Evolutionary conservation across 2,797 vertebrate species (phyloP), one percentile per base, ranked within the genome.

Genomic region (Periparus ater): DNA sequence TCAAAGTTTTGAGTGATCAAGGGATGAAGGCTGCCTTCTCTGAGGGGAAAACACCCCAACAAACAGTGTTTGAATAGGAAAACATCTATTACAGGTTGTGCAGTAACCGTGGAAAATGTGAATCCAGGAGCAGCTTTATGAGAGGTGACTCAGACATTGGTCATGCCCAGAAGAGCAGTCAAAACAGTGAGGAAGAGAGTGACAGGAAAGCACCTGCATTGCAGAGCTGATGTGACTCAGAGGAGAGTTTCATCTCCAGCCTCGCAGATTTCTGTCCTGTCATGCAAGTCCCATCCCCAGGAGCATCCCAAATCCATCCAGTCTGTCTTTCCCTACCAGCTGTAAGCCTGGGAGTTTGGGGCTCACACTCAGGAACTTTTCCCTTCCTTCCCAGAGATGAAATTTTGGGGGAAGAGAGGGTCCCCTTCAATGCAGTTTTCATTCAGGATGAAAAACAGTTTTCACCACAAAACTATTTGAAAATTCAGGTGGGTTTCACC

Each of bases 111-210:
- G 79, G 85, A 88, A 77, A 88, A 75, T 3, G 1, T 20, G 38
- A 83, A 54, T 74, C 50, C 62, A 40, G 73, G 61, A 93, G 68
- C 76, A 89, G 72, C 29, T 91, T 95, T 75, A 40, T 54, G 65
- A 93, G 50, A 29, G 50, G 67, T 96, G 95, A 96, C 58, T 96
- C 93, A 96, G 86, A 9, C 8, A 26, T 38, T 58, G 94, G 91
- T 92, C 87, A 88, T 93, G 82, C 88, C 85, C 79, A 38, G 36
- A 71, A 83, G 34, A 83, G 48, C 48, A 70, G 65, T 77, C 74
- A 88, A 44, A 92, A 38, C 88, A 86, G 45, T 2, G 6, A 1
- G 82, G 85, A 74, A 29, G 4, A 50, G 42, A 65, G 51, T 0
- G 20, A 63, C 0, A 2, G 72, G 82, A 80, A 44, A 40, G 91